These are phyloP conservation scores for Mus musculus DNA, from an alignment of 2,113 vertebrate genomes.

Conservation along the genomic window GRCm39 chr9:63404501-63405000, in stretches of 20 bases:
- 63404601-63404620: background rate
- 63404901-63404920: background rate
- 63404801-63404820: background rate
- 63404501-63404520: background rate
- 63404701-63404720: background rate
- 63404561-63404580: conserved; percentile 40
- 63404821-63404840: background rate
- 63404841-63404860: background rate
- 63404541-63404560: conserved; percentile 20
- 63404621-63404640: conserved; percentile 32
- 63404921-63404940: background rate
- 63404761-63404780: conserved; percentile 20
- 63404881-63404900: background rate
- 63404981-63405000: background rate
- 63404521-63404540: background rate
- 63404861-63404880: background rate
- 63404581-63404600: conserved; percentile 24
- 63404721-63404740: background rate
- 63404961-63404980: background rate
- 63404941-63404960: background rate
- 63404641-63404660: conserved; percentile 32
- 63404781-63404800: background rate
- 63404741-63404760: background rate
- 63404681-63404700: background rate
- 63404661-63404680: background rate